Conservation (phyloP, 2,888 invertebrate species). For the Drosophila setosimentum region DNA sequence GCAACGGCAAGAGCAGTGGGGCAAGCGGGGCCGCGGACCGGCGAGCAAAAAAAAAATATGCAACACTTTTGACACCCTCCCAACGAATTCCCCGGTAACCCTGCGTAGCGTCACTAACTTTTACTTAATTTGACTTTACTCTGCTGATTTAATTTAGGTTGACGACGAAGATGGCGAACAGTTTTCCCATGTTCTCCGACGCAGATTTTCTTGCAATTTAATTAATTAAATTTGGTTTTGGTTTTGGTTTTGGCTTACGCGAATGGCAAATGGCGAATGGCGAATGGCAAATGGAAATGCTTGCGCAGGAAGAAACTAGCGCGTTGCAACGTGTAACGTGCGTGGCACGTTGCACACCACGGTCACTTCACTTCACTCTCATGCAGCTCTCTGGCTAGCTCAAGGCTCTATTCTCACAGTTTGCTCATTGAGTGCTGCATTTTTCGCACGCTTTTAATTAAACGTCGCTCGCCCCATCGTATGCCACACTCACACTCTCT, state of each 20-base stretch:
- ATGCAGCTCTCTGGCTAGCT: slow-evolving; percentile 15
- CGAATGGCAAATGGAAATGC: slow-evolving; percentile 34
- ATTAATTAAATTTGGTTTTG: slow-evolving; percentile 73
- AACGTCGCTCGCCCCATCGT: slow-evolving; percentile 53
- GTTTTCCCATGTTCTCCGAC: slow-evolving; percentile 58
- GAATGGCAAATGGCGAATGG: neutral
- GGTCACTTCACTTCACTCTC: slow-evolving; percentile 28
- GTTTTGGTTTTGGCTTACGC: slow-evolving; percentile 25
- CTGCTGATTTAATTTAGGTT: slow-evolving; percentile 61
- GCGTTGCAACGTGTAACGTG: slow-evolving; percentile 11
- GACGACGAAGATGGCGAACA: slow-evolving; percentile 36
- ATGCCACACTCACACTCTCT: slow-evolving; percentile 31
- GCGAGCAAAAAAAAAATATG: neutral
- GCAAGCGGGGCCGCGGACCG: neutral
- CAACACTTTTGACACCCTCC: neutral
- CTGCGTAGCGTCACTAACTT: slow-evolving; percentile 47
- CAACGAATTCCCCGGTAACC: neutral
- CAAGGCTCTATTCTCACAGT: slow-evolving; percentile 16
- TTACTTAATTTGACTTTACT: slow-evolving; percentile 67
- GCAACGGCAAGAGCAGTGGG: neutral
- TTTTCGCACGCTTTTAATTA: slow-evolving; percentile 76
- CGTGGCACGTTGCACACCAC: slow-evolving; percentile 6
- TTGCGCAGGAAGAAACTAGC: slow-evolving; percentile 9
- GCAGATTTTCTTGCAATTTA: slow-evolving; percentile 71
- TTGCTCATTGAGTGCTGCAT: slow-evolving; percentile 64